phyloP scores from a whole-genome alignment of 2,888 invertebrate genomes.

The Plagiodera versicolora region DNA sequence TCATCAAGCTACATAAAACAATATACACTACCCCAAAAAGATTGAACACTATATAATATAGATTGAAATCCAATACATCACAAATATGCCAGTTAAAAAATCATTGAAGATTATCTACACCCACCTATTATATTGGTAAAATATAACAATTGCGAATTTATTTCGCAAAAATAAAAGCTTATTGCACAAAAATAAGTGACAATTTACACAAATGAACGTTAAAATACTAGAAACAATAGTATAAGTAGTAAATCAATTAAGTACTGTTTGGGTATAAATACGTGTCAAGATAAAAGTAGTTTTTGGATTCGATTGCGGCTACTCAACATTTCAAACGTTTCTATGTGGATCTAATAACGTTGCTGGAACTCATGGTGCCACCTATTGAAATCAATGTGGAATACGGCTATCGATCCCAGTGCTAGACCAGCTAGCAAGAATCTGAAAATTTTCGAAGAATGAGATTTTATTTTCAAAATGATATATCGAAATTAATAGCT shows the following conservation, averaged over 20 bases:
- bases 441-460: slow-evolving; percentile 61
- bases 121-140: slow-evolving; percentile 24
- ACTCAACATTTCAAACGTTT: background rate
- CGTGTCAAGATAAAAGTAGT: slow-evolving; percentile 3
- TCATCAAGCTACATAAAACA: slow-evolving; percentile 32
- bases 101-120: slow-evolving; percentile 28
- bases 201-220: background rate
- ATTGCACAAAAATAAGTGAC: slow-evolving; percentile 25
- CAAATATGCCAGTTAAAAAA: slow-evolving; percentile 30
- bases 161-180: slow-evolving; percentile 21
- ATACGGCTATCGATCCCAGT: slow-evolving; percentile 96
- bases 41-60: slow-evolving; percentile 25
- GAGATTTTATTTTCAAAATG: background rate
- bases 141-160: slow-evolving; percentile 22
- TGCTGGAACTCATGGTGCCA: slow-evolving; percentile 98
- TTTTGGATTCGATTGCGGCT: slow-evolving; percentile 4
- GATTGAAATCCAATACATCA: slow-evolving; percentile 29
- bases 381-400: slow-evolving; percentile 99
- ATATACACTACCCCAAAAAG: slow-evolving; percentile 37
- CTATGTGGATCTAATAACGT: slow-evolving; percentile 65
- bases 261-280: slow-evolving; percentile 22
- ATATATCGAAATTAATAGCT: no score
- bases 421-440: slow-evolving; percentile 96
- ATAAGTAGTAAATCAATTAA: slow-evolving; percentile 16
- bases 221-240: slow-evolving; percentile 14